phyloP scores from a whole-genome alignment of 2,888 invertebrate genomes.

The Drymonia ruficornis region DNA sequence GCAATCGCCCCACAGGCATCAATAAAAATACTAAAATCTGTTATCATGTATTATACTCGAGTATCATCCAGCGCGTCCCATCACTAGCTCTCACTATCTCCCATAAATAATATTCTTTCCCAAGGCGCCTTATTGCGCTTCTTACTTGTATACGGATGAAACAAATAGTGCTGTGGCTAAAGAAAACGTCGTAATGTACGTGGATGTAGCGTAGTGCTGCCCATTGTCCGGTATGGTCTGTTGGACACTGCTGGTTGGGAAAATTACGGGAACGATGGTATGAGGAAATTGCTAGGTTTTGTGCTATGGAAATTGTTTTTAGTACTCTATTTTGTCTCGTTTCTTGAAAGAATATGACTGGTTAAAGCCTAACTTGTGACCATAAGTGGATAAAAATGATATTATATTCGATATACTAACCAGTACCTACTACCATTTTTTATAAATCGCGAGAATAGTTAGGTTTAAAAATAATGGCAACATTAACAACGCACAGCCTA shows the following conservation, averaged over 20 bases:
- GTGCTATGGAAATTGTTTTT: slow-evolving; percentile 5
- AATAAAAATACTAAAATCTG: too few relatives aligned
- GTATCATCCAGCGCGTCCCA: slow-evolving; percentile 7
- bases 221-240: slow-evolving; percentile 72
- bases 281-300: slow-evolving; percentile 27
- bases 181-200: slow-evolving; percentile 59
- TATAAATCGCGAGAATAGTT: too few relatives aligned
- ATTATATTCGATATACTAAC: too few relatives aligned
- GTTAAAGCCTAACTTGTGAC: too few relatives aligned
- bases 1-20: too few relatives aligned
- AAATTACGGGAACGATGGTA: slow-evolving; percentile 52
- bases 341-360: background rate
- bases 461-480: too few relatives aligned
- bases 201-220: slow-evolving; percentile 57
- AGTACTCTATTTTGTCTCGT: background rate
- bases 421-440: too few relatives aligned
- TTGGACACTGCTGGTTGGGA: slow-evolving; percentile 57
- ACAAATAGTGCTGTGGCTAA: slow-evolving; percentile 64
- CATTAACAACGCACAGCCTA: too few relatives aligned
- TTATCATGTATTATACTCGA: too few relatives aligned
- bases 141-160: slow-evolving; percentile 61
- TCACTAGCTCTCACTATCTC: slow-evolving; percentile 34
- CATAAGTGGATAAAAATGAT: too few relatives aligned
- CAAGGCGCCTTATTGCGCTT: slow-evolving; percentile 72
- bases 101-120: slow-evolving; percentile 83